A percentile compares a stretch with the other conserved stretches of the same genome.
phyloP scores from a whole-genome alignment of 1,140 invertebrate species.

The Drosophila sturtevanti region DNA sequence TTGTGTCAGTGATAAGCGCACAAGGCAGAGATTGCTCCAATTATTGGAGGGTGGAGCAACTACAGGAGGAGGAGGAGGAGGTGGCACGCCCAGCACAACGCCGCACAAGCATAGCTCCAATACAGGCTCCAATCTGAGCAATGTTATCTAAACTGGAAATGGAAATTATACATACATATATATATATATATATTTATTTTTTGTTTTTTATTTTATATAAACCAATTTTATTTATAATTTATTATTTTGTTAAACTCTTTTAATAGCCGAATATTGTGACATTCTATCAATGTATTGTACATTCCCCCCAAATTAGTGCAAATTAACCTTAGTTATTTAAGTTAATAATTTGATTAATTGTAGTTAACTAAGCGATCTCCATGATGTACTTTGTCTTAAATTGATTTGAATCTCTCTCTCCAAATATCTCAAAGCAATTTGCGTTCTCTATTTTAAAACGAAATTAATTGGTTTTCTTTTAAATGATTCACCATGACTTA shows the following conservation, averaged over 20 bases:
- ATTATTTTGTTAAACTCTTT: constrained; percentile 22
- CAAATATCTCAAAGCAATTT: constrained; percentile 44
- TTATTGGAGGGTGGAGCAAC: constrained; percentile 83
- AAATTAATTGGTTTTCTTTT: constrained; percentile 32
- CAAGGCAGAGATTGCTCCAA: constrained; percentile 89
- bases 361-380: constrained; percentile 67
- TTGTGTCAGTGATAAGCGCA: constrained; percentile 94
- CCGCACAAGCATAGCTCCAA: constrained; percentile 40
- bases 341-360: constrained; percentile 32
- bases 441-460: constrained; percentile 14
- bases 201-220: constrained; percentile 56
- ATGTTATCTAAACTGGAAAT: constrained; percentile 53
- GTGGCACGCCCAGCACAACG: constrained; percentile 40
- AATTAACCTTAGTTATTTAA: constrained; percentile 53
- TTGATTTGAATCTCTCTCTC: constrained; percentile 32
- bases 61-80: constrained; percentile 14
- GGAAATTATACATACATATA: constrained; percentile 16
- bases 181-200: not conserved
- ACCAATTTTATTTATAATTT: constrained; percentile 8
- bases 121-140: constrained; percentile 62
- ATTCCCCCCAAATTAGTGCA: constrained; percentile 68
- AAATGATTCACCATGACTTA: constrained; percentile 57
- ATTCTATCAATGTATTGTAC: constrained; percentile 50
- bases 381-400: constrained; percentile 62
- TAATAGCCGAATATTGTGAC: constrained; percentile 52